phyloP scores from a whole-genome alignment of 2,113 vertebrate species.

The Pagrus major region DNA sequence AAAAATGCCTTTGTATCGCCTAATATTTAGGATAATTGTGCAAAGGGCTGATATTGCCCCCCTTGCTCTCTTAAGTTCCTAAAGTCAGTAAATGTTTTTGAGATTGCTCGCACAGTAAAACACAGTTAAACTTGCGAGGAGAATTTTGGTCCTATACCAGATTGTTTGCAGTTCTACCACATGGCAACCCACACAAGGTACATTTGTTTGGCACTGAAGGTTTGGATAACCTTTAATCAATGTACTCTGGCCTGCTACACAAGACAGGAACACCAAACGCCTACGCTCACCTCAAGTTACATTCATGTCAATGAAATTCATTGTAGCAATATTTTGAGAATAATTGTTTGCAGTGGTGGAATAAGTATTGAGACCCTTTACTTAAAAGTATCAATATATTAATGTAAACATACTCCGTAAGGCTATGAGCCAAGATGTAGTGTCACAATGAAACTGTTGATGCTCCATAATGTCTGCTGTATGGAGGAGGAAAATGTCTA shows the following conservation, averaged over 20 bases:
- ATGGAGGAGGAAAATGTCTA: too few relatives aligned
- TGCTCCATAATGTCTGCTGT: too few relatives aligned
- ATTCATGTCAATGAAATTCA: too few relatives aligned
- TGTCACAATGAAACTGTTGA: too few relatives aligned
- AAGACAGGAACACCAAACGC: conserved; percentile 38
- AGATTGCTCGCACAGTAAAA: background rate
- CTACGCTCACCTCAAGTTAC: too few relatives aligned
- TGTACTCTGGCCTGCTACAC: conserved; percentile 43
- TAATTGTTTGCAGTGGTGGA: too few relatives aligned
- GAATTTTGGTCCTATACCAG: background rate
- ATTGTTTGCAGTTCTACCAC: background rate
- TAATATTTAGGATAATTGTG: background rate
- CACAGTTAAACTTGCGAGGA: background rate
- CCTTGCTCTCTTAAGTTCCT: too few relatives aligned
- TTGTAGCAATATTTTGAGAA: too few relatives aligned
- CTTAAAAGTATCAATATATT: too few relatives aligned
- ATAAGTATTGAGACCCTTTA: too few relatives aligned
- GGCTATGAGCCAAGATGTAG: too few relatives aligned
- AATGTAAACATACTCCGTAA: too few relatives aligned
- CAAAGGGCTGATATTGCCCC: background rate
- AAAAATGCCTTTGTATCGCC: background rate
- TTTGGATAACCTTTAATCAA: conserved; percentile 42
- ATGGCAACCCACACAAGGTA: background rate
- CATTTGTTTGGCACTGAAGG: background rate
- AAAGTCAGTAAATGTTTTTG: background rate